phyloP scores from a whole-genome alignment of 2,888 invertebrate species.

The Cantharis lateralis region DNA sequence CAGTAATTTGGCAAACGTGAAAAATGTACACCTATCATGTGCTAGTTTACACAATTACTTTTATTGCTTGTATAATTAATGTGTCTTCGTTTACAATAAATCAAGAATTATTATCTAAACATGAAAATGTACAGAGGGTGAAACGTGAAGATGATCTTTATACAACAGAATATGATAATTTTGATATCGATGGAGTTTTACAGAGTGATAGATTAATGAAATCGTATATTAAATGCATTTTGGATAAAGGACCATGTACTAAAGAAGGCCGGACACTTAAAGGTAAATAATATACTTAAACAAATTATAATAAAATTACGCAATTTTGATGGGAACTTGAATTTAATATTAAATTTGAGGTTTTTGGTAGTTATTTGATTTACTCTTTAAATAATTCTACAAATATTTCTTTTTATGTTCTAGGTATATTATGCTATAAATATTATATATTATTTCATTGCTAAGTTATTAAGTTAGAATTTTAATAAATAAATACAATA shows the following conservation, averaged over 20 bases:
- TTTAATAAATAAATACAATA: no score
- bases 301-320: no score
- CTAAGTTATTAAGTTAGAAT: no score
- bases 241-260: constrained; percentile 66
- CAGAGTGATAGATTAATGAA: constrained; percentile 64
- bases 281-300: constrained; percentile 46
- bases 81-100: background rate
- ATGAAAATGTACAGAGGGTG: constrained; percentile 43
- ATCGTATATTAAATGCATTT: constrained; percentile 67
- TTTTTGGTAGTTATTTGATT: no score
- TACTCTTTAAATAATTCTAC: no score
- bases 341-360: no score
- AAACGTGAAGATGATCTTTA: constrained; percentile 50
- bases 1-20: background rate
- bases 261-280: constrained; percentile 64
- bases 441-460: no score
- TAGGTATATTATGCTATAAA: no score
- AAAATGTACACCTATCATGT: background rate
- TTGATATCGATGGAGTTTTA: constrained; percentile 67
- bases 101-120: background rate
- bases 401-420: no score
- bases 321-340: no score
- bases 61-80: background rate
- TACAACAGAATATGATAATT: constrained; percentile 67
- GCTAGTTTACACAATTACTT: background rate